Conservation (phyloP, 2,888 invertebrate species). For the Pollenia labialis region DNA sequence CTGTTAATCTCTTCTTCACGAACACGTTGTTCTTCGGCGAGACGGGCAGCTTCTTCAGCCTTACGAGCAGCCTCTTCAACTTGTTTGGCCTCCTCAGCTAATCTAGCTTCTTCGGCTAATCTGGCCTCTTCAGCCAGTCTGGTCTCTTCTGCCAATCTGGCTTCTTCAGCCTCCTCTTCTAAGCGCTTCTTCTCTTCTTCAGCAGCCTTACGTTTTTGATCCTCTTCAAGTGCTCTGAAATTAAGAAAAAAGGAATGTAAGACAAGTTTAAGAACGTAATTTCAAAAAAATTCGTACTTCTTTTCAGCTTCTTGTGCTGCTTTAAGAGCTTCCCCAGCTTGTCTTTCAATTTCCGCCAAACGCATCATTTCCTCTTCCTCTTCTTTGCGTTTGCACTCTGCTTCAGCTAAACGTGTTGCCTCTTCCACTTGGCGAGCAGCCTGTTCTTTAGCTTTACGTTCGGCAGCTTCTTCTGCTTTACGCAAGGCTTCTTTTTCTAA, state of each 20-base stretch:
- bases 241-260: conserved; percentile 21
- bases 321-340: conserved; percentile 84
- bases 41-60: conserved; percentile 84
- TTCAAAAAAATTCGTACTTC: conserved; percentile 72
- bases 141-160: conserved; percentile 81
- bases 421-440: conserved; percentile 83
- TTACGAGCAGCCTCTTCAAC: conserved; percentile 84
- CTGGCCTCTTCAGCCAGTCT: conserved; percentile 83
- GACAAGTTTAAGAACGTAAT: neutral
- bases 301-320: conserved; percentile 84
- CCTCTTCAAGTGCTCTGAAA: conserved; percentile 79
- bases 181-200: conserved; percentile 79
- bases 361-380: conserved; percentile 69
- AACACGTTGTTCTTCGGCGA: conserved; percentile 84
- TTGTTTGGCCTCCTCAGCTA: conserved; percentile 83
- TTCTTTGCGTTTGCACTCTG: conserved; percentile 72
- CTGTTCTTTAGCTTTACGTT: conserved; percentile 79
- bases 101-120: conserved; percentile 83
- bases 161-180: conserved; percentile 84
- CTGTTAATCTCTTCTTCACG: conserved; percentile 86
- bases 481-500: conserved; percentile 86
- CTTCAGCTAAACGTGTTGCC: conserved; percentile 83
- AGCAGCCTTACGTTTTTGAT: conserved; percentile 84
- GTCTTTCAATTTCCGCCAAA: conserved; percentile 84
- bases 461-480: conserved; percentile 85